Base-by-base conservation (phyloP, 2,888 invertebrate genomes). In the Cantharis nigra region DNA sequence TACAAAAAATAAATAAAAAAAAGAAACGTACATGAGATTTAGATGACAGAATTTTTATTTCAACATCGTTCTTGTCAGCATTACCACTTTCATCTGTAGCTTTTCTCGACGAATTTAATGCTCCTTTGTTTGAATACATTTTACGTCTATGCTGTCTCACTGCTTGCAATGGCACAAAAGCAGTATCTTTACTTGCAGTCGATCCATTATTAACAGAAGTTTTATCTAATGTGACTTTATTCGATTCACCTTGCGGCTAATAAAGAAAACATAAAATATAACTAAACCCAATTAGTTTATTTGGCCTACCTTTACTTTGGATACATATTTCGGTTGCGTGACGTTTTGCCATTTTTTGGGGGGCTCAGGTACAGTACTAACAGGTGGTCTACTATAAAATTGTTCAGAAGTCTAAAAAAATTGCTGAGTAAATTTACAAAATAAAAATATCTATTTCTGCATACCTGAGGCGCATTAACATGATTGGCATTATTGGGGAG, bases 141-240 rank as follows among this genome's bases (percentile, higher is more conserved):
- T 74, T 75, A 49, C 77, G 74, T 63, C 80, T 83, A 62, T 85
- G 87, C 75, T 89, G 89, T 74, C 90, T 90, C 64, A 91, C 88
- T 3, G 90, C 91, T 84, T 91, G 91, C 16, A 91, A 85, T 0
- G 91, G 92, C 30, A 91, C 90, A 79, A 91, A 91, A 0, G 90
- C 88, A 26, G 90, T 87, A 72, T 74, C 81, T 26, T 81, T 72
- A 76, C 74, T 69, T 69, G 28, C 3, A 23, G 14, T 26, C 13
- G 28, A 69, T 69, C 23, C 14, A 13, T 69, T 28, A 28, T 69
- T 28, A 2, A 28, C 28, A 69, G 26, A 49, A n/a, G n/a, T 7
- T 49, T 49, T 49, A 49, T 49, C 49, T n/a, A n/a, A 2, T 9
- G 9, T 2, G 0, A 49, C 49, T n/a, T 7, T n/a, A 49, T 49